Percentiles rank a stretch among this genome's conserved stretches.
Conservation (phyloP, 1,140 invertebrate genomes). For the Ceratina australensis region DNA sequence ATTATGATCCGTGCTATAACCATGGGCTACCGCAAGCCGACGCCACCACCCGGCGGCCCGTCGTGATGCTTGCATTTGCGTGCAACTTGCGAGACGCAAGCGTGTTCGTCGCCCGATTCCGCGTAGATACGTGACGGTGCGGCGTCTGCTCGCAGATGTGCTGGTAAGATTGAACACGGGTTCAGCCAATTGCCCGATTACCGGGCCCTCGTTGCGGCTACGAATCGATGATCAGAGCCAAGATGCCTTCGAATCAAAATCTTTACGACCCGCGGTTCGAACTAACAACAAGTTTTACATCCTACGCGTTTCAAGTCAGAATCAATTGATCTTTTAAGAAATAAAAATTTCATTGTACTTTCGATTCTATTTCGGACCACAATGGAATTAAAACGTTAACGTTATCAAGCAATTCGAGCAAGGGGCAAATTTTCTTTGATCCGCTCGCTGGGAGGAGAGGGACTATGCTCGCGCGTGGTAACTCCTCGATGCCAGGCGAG, state of each 20-base stretch:
- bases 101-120: neutral
- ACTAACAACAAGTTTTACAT: too few relatives aligned
- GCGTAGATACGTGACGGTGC: neutral
- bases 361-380: too few relatives aligned
- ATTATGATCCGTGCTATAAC: slow-evolving; percentile 56
- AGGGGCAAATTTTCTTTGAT: too few relatives aligned
- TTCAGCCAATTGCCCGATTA: neutral
- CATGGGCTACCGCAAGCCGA: slow-evolving; percentile 40
- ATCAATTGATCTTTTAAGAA: too few relatives aligned
- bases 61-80: slow-evolving; percentile 34
- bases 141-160: neutral
- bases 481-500: slow-evolving; percentile 17
- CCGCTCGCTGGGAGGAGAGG: slow-evolving; percentile 50
- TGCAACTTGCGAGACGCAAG: slow-evolving; percentile 20
- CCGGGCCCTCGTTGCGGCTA: neutral
- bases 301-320: too few relatives aligned
- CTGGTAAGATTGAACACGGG: slow-evolving; percentile 1
- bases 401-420: too few relatives aligned
- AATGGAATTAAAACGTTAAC: too few relatives aligned
- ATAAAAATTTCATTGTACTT: too few relatives aligned
- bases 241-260: neutral
- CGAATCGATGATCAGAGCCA: slow-evolving; percentile 7
- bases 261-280: neutral
- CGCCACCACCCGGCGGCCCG: neutral
- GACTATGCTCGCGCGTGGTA: slow-evolving; percentile 55